Evolutionary conservation across 2,113 vertebrate species (phyloP).

Genomic region (Ariopsis seemanni): DNA sequence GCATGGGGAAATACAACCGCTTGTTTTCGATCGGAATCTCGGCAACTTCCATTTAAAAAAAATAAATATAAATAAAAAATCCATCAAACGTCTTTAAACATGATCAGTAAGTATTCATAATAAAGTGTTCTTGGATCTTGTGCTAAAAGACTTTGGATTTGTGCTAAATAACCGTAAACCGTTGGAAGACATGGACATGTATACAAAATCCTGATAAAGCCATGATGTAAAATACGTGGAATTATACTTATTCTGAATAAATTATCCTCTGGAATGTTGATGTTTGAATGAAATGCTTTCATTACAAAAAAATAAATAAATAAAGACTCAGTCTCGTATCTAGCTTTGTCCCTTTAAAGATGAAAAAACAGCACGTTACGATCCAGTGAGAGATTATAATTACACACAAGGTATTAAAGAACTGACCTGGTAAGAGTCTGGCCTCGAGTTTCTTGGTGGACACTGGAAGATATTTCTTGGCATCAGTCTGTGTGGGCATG

Average conservation of each 20-base stretch:
- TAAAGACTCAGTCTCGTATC: too few species aligned
- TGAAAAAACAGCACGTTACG: background rate
- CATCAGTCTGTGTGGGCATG: conserved; percentile 74
- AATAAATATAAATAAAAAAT: too few species aligned
- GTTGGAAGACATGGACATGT: too few species aligned
- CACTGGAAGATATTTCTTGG: conserved; percentile 76
- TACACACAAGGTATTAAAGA: background rate
- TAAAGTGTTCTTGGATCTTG: too few species aligned
- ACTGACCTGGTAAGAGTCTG: conserved; percentile 13
- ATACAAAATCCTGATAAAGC: background rate
- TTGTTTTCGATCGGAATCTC: too few species aligned
- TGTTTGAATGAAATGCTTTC: background rate
- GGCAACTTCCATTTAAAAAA: too few species aligned
- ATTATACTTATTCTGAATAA: background rate
- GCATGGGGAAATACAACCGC: too few species aligned
- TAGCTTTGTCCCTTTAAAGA: background rate
- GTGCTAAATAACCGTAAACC: too few species aligned
- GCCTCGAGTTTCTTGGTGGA: conserved; percentile 91
- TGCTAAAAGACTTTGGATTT: too few species aligned
- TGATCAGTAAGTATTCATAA: too few species aligned
- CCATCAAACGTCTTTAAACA: too few species aligned
- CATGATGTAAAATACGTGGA: too few species aligned
- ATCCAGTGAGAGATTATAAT: background rate
- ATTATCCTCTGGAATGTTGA: background rate
- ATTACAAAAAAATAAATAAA: background rate